Percentiles rank a stretch among this genome's conserved stretches.
These are phyloP conservation scores for Clivina fossor DNA, from an alignment of 2,888 invertebrate genomes.

Conservation along the genomic window DNA sequence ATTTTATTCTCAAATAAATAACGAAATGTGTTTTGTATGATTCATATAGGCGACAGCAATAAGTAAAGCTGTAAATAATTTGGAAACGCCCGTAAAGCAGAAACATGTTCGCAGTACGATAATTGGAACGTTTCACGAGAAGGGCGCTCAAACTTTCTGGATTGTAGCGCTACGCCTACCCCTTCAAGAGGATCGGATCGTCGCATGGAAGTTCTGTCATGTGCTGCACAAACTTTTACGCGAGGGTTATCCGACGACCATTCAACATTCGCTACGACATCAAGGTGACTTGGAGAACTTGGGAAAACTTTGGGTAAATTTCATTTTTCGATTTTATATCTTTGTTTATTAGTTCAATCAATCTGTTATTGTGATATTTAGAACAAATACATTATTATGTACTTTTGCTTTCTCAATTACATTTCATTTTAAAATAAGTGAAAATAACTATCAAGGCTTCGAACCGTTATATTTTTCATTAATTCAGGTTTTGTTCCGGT, in stretches of 20 bases:
- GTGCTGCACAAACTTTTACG: conserved; percentile 93
- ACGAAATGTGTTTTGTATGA: conserved; percentile 35
- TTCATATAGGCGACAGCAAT: conserved; percentile 77
- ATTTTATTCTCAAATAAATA: too few species aligned
- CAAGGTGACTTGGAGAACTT: conserved; percentile 79
- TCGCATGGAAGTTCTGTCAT: conserved; percentile 99
- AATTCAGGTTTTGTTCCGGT: too few species aligned
- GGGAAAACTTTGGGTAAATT: conserved; percentile 85
- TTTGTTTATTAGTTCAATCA: conserved; percentile 4
- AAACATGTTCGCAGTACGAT: conserved; percentile 97
- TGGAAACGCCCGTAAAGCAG: conserved; percentile 94
- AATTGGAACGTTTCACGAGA: conserved; percentile 92
- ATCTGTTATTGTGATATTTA: conserved; percentile 28
- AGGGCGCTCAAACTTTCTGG: conserved; percentile 93
- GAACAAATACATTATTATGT: too few species aligned
- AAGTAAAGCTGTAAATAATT: conserved; percentile 88
- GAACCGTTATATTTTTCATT: too few species aligned
- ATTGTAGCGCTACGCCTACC: conserved; percentile 66
- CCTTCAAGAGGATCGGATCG: conserved; percentile 89
- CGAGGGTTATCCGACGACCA: conserved; percentile 89
- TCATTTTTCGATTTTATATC: background rate
- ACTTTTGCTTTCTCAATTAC: too few species aligned
- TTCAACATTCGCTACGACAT: conserved; percentile 83
- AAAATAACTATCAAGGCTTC: too few species aligned
- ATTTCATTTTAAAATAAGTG: too few species aligned